These are phyloP conservation scores for Crambe crambe DNA, from an alignment of 37 sponge, comb jelly and placozoan genomes.

Conservation along the genomic window DNA sequence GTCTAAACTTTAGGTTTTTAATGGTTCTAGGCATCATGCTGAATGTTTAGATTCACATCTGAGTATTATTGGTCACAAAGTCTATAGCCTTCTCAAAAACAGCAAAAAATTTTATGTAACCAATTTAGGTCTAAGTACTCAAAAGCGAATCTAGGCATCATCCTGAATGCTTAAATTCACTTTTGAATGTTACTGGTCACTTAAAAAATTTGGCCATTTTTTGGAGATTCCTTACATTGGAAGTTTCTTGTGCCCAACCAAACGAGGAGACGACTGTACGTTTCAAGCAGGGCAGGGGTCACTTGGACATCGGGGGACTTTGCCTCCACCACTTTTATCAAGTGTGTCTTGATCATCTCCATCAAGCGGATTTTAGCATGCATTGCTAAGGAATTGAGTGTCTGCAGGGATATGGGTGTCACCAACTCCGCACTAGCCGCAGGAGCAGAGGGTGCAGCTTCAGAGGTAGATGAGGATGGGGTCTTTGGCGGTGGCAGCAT, in stretches of 20 bases:
- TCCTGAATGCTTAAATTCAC: too few relatives aligned
- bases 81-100: too few relatives aligned
- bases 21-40: too few relatives aligned
- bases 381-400: slow-evolving; percentile 50
- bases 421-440: neutral
- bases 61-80: too few relatives aligned
- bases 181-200: too few relatives aligned
- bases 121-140: too few relatives aligned
- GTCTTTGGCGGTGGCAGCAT: slow-evolving; percentile 7
- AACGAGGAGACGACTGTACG: slow-evolving; percentile 55
- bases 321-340: slow-evolving; percentile 48
- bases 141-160: too few relatives aligned
- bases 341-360: slow-evolving; percentile 53
- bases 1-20: too few relatives aligned
- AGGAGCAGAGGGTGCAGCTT: neutral
- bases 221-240: slow-evolving; percentile 29
- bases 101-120: too few relatives aligned
- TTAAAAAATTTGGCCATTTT: too few relatives aligned
- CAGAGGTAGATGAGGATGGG: neutral
- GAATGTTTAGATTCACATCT: too few relatives aligned
- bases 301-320: neutral
- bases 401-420: slow-evolving; percentile 35
- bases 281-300: slow-evolving; percentile 65
- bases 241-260: slow-evolving; percentile 67
- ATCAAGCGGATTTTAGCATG: slow-evolving; percentile 65